A percentile compares a stretch with the other conserved stretches of the same genome.
These are phyloP conservation scores for Lampris megalopsis DNA, from an alignment of 2,113 vertebrate genomes.

Conservation along the genomic window DNA sequence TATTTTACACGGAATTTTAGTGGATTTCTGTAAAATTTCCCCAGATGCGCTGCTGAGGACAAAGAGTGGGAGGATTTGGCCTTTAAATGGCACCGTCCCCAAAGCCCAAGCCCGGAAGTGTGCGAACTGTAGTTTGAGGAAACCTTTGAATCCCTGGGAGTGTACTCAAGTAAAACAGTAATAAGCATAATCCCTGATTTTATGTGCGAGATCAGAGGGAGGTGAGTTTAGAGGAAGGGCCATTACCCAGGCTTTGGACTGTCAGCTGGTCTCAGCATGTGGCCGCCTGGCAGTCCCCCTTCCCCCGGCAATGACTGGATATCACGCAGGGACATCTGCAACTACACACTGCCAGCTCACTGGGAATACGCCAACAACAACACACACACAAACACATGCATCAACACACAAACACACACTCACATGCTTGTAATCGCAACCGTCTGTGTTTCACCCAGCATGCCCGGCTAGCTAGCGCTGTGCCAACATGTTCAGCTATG, in stretches of 20 bases:
- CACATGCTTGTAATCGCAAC: slow-evolving; percentile 11
- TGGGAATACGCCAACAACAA: slow-evolving; percentile 34
- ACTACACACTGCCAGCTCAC: slow-evolving; percentile 22
- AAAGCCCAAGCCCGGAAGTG: slow-evolving; percentile 11
- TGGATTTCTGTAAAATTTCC: slow-evolving; percentile 1
- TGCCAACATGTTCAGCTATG: slow-evolving; percentile 1
- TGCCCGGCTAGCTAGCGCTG: not conserved
- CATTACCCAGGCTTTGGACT: slow-evolving; percentile 33
- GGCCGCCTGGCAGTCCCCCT: slow-evolving; percentile 11
- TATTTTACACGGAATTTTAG: slow-evolving; percentile 1
- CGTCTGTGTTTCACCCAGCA: not conserved
- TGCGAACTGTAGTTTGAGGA: slow-evolving; percentile 17
- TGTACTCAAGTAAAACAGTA: slow-evolving; percentile 48
- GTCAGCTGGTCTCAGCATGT: slow-evolving; percentile 39
- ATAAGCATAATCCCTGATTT: slow-evolving; percentile 47
- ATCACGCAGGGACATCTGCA: slow-evolving; percentile 37
- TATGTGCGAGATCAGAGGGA: slow-evolving; percentile 33
- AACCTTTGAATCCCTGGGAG: slow-evolving; percentile 20
- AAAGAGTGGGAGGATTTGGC: not conserved
- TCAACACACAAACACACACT: slow-evolving; percentile 8
- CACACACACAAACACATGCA: slow-evolving; percentile 32
- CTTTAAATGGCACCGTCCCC: slow-evolving; percentile 9
- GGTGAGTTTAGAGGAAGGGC: slow-evolving; percentile 29
- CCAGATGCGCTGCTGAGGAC: slow-evolving; percentile 1
- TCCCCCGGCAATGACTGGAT: slow-evolving; percentile 35